Evolutionary conservation across 1,140 invertebrate species (phyloP).

Genomic region (Eriosoma lanigerum): DNA sequence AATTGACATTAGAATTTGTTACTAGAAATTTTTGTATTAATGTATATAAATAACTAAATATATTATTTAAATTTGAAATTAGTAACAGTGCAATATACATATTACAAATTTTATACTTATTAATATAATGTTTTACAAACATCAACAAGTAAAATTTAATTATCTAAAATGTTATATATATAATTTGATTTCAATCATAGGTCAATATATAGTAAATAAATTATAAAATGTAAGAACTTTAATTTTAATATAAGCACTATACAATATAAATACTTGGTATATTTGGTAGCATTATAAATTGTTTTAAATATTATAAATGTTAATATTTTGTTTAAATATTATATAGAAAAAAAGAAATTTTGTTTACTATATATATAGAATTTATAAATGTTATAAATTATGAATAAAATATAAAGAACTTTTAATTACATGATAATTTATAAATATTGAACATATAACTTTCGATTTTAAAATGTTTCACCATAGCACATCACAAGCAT

Average conservation of each 20-base stretch:
- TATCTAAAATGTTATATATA: neutral
- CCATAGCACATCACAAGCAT: no score
- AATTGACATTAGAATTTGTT: no score
- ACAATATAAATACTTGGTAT: slow-evolving; percentile 15
- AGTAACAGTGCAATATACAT: no score
- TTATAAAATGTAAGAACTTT: neutral
- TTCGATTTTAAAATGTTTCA: no score
- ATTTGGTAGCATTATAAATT: slow-evolving; percentile 9
- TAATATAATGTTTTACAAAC: no score
- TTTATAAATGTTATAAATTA: neutral
- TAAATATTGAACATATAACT: neutral
- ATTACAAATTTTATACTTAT: no score
- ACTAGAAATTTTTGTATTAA: no score
- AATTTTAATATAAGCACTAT: slow-evolving; percentile 17
- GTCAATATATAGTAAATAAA: neutral
- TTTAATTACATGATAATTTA: no score
- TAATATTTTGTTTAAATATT: neutral
- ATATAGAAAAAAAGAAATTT: neutral
- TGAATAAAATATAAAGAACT: slow-evolving; percentile 1
- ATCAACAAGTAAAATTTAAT: neutral
- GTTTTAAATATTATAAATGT: neutral
- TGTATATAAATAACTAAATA: no score
- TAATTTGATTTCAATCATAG: neutral
- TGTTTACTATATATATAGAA: neutral
- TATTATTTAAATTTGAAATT: no score